Evolutionary conservation across 2,888 invertebrate species (phyloP).

Genomic region (Rotaria sp.): DNA sequence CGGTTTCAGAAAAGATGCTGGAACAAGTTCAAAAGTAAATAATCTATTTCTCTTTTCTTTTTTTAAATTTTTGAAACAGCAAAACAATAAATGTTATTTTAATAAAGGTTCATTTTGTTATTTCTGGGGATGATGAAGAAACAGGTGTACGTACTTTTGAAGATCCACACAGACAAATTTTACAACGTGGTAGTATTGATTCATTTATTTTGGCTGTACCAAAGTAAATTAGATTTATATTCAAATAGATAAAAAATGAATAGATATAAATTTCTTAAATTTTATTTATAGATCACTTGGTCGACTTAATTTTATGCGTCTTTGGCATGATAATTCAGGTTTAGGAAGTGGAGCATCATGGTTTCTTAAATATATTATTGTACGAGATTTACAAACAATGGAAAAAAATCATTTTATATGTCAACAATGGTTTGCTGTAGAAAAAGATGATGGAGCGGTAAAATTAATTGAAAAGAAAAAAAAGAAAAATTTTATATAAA

Average conservation of each 20-base stretch:
- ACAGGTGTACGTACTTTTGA: constrained; percentile 54
- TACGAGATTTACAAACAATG: constrained; percentile 57
- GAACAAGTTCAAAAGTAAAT: constrained; percentile 52
- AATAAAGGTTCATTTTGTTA: not conserved
- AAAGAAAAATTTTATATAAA: not conserved
- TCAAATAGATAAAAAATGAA: too few relatives aligned
- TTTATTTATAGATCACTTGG: constrained; percentile 43
- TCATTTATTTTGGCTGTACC: constrained; percentile 55
- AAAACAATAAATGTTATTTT: too few relatives aligned
- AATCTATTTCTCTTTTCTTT: constrained; percentile 26
- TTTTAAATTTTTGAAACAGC: not conserved
- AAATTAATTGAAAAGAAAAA: not conserved
- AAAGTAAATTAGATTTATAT: not conserved
- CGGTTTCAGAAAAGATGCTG: constrained; percentile 52
- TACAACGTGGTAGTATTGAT: constrained; percentile 53
- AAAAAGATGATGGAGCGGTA: constrained; percentile 56
- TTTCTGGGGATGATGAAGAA: constrained; percentile 45
- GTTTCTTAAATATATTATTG: constrained; percentile 56
- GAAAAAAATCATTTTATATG: constrained; percentile 55
- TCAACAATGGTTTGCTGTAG: constrained; percentile 58
- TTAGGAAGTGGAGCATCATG: constrained; percentile 55
- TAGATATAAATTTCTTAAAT: too few relatives aligned
- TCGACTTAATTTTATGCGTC: not conserved
- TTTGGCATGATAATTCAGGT: constrained; percentile 60
- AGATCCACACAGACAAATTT: constrained; percentile 53